These are phyloP conservation scores for Pardosa pseudoannulata DNA, from an alignment of 2,888 invertebrate genomes.

Conservation along the genomic window DNA sequence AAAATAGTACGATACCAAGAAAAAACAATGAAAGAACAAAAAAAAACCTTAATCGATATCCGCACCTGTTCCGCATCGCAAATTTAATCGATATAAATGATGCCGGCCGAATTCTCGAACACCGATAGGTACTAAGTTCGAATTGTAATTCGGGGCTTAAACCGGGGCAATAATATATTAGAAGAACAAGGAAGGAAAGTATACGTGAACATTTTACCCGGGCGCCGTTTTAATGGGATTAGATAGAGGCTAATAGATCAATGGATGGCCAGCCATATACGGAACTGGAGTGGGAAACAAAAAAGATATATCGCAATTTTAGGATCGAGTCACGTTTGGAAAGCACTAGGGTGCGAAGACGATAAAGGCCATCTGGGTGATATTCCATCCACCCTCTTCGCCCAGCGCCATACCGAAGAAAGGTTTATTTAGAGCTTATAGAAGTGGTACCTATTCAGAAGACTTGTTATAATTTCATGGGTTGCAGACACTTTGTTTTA, in stretches of 20 bases:
- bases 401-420: no score
- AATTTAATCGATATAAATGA: conserved; percentile 18
- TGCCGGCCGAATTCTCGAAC: neutral
- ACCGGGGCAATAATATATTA: neutral
- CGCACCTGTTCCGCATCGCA: conserved; percentile 1
- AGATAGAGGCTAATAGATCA: conserved; percentile 8
- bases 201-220: conserved; percentile 26
- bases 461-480: no score
- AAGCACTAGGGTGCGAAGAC: conserved; percentile 7
- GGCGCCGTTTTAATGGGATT: neutral
- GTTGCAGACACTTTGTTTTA: no score
- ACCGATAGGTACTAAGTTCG: neutral
- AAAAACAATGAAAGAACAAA: neutral
- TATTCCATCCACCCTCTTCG: no score
- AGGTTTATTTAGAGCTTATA: no score
- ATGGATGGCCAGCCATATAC: no score
- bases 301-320: neutral
- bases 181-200: neutral
- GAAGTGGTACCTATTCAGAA: no score
- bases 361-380: neutral
- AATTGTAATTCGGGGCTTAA: neutral
- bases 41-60: neutral
- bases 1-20: neutral
- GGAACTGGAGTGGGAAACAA: no score
- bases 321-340: conserved; percentile 24